A percentile compares a stretch with the other conserved stretches of the same genome.
These are phyloP conservation scores for Strongylocentrotus purpuratus DNA, from an alignment of 35 echinoderm and acorn worm species.

Conservation along the genomic window DNA sequence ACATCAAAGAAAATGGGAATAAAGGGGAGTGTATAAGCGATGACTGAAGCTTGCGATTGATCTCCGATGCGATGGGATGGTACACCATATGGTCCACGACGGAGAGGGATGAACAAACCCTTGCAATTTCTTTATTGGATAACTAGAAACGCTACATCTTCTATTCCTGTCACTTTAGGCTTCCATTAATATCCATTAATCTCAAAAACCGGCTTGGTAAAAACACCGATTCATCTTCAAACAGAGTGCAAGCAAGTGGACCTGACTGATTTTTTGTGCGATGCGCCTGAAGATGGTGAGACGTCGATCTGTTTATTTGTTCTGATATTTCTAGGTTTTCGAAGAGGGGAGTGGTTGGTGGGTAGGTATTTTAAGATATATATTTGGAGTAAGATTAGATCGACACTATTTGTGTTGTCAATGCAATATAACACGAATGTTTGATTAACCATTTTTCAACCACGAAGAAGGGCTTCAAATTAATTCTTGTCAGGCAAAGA, in stretches of 20 bases:
- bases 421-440: background rate
- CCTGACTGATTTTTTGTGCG: background rate
- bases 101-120: background rate
- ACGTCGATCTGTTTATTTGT: constrained; percentile 10
- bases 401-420: background rate
- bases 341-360: background rate
- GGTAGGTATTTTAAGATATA: background rate
- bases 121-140: background rate
- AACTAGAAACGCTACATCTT: background rate
- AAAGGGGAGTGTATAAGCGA: background rate
- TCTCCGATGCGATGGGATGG: background rate
- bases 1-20: constrained; percentile 8
- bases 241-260: background rate
- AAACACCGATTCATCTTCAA: constrained; percentile 39
- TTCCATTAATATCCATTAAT: constrained; percentile 48
- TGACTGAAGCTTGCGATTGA: background rate
- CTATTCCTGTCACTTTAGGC: constrained; percentile 18
- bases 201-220: constrained; percentile 17
- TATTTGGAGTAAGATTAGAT: background rate
- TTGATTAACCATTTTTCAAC: background rate
- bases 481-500: background rate
- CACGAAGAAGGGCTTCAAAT: too few species aligned
- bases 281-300: background rate
- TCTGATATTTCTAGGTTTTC: background rate
- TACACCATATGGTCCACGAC: background rate